phyloP scores from a whole-genome alignment of 2,797 vertebrate species.

The Pseudochaenichthys georgianus region DNA sequence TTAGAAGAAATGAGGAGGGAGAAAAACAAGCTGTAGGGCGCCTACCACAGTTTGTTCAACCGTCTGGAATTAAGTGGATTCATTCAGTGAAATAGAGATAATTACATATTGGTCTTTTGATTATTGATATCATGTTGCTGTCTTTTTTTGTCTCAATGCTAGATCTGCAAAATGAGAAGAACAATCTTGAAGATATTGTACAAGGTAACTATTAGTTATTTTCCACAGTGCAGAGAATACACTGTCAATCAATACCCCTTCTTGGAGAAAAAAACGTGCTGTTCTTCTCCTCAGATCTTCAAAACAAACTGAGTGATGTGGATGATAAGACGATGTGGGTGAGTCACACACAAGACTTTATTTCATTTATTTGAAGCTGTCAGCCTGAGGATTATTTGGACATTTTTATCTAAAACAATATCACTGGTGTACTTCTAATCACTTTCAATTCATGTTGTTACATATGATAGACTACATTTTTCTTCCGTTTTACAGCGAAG shows the following conservation, averaged over 20 bases:
- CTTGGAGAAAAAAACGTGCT: not conserved
- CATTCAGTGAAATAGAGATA: not conserved
- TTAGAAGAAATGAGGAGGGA: not conserved
- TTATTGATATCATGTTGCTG: not conserved
- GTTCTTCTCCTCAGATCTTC: slow-evolving; percentile 42
- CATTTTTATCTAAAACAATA: not conserved
- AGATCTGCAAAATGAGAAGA: slow-evolving; percentile 39
- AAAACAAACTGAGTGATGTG: fast-evolving
- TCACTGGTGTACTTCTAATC: not conserved
- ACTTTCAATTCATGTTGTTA: not conserved
- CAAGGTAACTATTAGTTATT: slow-evolving; percentile 25
- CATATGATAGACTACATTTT: not conserved
- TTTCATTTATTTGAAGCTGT: not conserved
- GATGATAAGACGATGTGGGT: slow-evolving; percentile 22
- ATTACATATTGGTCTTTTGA: not conserved
- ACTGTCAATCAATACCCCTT: not conserved
- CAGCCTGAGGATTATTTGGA: not conserved
- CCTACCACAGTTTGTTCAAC: slow-evolving; percentile 3
- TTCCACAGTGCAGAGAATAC: not conserved
- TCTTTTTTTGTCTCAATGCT: slow-evolving; percentile 16
- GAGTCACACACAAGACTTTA: slow-evolving; percentile 27
- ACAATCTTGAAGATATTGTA: not conserved
- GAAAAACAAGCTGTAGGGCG: not conserved
- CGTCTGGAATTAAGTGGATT: not conserved
- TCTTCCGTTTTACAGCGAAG: slow-evolving; percentile 48